Evolutionary conservation across 2,888 invertebrate species (phyloP).

Genomic region (Volucella bombylans): DNA sequence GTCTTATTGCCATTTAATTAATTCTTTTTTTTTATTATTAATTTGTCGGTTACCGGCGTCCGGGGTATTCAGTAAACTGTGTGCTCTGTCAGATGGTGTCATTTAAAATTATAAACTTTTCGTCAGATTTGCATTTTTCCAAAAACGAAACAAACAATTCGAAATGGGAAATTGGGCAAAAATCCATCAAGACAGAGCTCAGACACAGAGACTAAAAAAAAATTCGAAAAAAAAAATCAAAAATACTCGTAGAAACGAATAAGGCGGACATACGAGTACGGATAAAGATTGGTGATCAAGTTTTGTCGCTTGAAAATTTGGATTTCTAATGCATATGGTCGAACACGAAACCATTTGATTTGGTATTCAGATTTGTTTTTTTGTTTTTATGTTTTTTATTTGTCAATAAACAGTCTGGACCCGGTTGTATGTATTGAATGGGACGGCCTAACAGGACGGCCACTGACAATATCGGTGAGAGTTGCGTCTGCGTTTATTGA

Average conservation of each 20-base stretch:
- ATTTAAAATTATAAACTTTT: slow-evolving; percentile 37
- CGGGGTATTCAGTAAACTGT: neutral
- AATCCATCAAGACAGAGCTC: neutral
- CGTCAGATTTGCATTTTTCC: slow-evolving; percentile 32
- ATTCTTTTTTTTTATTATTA: too few species aligned
- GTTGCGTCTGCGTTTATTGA: slow-evolving; percentile 33
- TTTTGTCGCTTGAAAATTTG: slow-evolving; percentile 49
- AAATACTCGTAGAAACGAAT: too few species aligned
- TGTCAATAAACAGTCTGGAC: slow-evolving; percentile 53
- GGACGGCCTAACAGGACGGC: neutral
- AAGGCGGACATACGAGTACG: slow-evolving; percentile 33
- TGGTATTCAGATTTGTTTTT: slow-evolving; percentile 52
- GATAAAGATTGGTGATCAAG: slow-evolving; percentile 30
- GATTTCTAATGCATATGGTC: slow-evolving; percentile 60
- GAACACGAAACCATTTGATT: slow-evolving; percentile 41
- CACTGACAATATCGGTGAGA: slow-evolving; percentile 2
- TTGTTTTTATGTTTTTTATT: slow-evolving; percentile 2
- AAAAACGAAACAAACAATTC: neutral
- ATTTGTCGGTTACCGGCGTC: too few species aligned
- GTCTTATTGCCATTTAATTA: neutral
- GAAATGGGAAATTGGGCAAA: slow-evolving; percentile 9
- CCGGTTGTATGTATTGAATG: slow-evolving; percentile 13
- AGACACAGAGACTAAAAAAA: neutral
- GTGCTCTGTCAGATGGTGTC: slow-evolving; percentile 12
- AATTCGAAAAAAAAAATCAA: neutral